These are phyloP conservation scores for Netelia inedita DNA, from an alignment of 2,888 invertebrate species.

Conservation along the genomic window DNA sequence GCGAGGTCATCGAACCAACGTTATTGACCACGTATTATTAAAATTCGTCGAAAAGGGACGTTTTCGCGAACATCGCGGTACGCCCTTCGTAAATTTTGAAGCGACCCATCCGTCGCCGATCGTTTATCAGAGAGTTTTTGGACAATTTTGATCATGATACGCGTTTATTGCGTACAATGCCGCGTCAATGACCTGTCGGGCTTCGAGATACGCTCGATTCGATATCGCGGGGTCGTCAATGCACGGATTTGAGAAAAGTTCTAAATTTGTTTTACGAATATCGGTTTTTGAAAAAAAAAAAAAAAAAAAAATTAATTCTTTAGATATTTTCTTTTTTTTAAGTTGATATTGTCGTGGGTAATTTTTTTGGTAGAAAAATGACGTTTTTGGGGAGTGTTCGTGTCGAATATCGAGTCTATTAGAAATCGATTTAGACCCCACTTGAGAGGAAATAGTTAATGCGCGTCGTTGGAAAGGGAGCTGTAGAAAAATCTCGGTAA, in stretches of 20 bases:
- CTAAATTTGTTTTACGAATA: no score
- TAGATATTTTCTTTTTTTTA: no score
- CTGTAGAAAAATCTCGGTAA: constrained; percentile 39
- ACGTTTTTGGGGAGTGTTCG: background rate
- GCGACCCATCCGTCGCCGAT: background rate
- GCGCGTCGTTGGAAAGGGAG: constrained; percentile 33
- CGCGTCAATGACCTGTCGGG: background rate
- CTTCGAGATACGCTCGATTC: background rate
- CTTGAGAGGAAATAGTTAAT: constrained; percentile 79
- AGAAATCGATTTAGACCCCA: constrained; percentile 80
- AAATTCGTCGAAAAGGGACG: background rate
- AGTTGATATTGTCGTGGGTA: background rate
- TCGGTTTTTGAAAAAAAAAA: no score
- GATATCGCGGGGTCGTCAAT: background rate
- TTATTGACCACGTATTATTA: background rate
- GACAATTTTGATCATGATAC: background rate
- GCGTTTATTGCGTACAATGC: background rate
- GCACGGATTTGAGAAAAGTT: background rate
- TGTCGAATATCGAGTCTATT: constrained; percentile 74
- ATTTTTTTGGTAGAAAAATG: background rate
- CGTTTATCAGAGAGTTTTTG: background rate
- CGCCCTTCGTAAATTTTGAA: background rate
- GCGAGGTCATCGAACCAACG: background rate
- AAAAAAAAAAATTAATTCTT: no score
- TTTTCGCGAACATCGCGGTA: background rate